Base-by-base conservation (phyloP, 2,797 vertebrate species). In the Phrynocephalus guinanensis region DNA sequence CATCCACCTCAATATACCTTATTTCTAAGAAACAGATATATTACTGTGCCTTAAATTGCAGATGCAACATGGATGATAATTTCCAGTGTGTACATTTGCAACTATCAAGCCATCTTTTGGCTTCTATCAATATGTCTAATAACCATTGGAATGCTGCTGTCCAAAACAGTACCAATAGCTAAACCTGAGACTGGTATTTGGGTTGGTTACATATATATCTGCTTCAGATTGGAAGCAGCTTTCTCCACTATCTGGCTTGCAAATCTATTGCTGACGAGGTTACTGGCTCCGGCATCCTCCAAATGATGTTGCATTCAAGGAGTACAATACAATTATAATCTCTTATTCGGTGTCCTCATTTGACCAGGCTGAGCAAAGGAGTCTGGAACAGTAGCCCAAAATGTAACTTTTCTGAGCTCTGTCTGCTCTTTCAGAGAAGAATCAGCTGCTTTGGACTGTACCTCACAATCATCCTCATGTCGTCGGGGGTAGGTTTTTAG, bases 361-460 rank as follows among this genome's bases (percentile, higher is more conserved):
- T 56, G 22, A 10, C 13, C 63, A n/a, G 24, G 2, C 44, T 77
- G 15, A 28, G 75, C n/a, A 82, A 38, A 50, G 24, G 52, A 11
- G 73, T 71, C 26, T 63, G 63, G 22, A 71, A 48, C 82, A 68
- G 13, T 16, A 15, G 18, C 60, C 60, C 3, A 63, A 63, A 16
- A 18, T 63, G 5, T 63, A 63, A 48, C 9, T 56, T 56, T 56
- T 56, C 52, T 56, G 52, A 56, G 52, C 52, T 56, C 52, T 56
- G 30, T 38, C 63, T 60, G 26, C 79, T 71, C 11, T 76, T 70
- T 44, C 66, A 92, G 95, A 93, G 95, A 96, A 95, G 90, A 92
- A 86, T 71, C 9, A 16, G 2, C 30, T 73, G 28, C 44, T 68
- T 28, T 68, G 26, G 6, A 24, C 71, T 24, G n/a, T 28, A 22